Base-by-base conservation (phyloP, 92 coral and sea anemone genomes). In the Phenganax stokvisi region DNA sequence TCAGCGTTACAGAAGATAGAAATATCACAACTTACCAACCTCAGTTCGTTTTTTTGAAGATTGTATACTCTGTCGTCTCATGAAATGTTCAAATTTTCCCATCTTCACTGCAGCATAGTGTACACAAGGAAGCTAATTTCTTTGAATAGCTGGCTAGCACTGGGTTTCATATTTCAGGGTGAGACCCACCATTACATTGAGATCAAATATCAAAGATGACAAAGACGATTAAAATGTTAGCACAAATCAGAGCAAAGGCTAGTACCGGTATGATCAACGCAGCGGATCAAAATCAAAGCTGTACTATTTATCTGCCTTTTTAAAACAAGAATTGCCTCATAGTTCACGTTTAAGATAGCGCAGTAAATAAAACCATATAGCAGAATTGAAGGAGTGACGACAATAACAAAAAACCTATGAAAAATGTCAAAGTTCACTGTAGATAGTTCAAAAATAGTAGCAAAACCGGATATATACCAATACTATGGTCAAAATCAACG, bases 71-170 rank as follows among this genome's bases (percentile, higher is more conserved):
- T 68, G 73, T 30, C 73, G 31, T 68, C 73, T 68, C 16, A 68
- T 68, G 29, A 68, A 68, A 37, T 68, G 8, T 1, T 68, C 73
- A 68, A 68, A 68, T 68, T 68, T 68, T 0, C 53, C 73, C 53
- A 68, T 68, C 73, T 68, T 68, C 47, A 68, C 47, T 30, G 17
- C 31, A 6, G 16, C 73, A 68, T 68, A 68, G 47, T 68, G 73
- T 68, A 68, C 73, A 68, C n/a, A 68, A 13, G 73, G 73, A 68
- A 68, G 73, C 73, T 68, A 68, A 68, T 68, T 68, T 68, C 73
- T 10, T 68, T 75, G 80, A 55, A 56, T 25, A 31, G 53, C 69
- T 30, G 54, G 44, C 70, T 30, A 27, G 54, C 27, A 17, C 28
- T 15, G 10, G 66, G 81, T 76, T 12, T 76, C 70, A 54, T 16